These are phyloP conservation scores for Siphonodentalium dalli DNA, from an alignment of 2,888 invertebrate species.

Conservation along the genomic window DNA sequence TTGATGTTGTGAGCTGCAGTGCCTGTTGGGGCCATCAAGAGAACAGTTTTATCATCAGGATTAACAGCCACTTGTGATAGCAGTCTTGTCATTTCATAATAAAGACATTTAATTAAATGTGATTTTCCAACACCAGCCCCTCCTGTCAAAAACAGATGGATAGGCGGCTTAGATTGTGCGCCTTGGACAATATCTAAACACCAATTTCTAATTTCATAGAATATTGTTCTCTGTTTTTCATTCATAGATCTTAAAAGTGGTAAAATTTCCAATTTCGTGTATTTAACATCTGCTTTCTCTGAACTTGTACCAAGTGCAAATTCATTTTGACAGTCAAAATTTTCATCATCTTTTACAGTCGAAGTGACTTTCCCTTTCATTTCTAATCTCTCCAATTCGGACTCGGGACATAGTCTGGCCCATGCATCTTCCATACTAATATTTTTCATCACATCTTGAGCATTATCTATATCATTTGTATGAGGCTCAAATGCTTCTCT, in stretches of 20 bases:
- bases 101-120: no score
- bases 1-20: background rate
- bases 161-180: no score
- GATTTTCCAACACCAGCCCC: no score
- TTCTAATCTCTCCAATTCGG: no score
- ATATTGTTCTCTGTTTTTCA: no score
- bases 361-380: background rate
- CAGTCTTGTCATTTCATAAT: no score
- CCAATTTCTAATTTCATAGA: no score
- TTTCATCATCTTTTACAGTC: background rate
- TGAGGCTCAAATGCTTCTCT: background rate
- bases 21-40: background rate
- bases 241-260: background rate
- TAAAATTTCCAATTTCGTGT: constrained; percentile 12
- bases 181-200: no score
- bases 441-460: constrained; percentile 1
- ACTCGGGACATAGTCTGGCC: background rate
- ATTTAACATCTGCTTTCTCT: constrained; percentile 8
- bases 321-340: background rate
- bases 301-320: no score
- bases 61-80: no score
- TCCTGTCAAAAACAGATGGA: no score
- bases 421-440: constrained; percentile 3
- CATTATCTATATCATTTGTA: background rate
- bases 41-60: no score